Base-by-base conservation (phyloP, 2,797 vertebrate genomes). In the Cichlasoma orientale region DNA sequence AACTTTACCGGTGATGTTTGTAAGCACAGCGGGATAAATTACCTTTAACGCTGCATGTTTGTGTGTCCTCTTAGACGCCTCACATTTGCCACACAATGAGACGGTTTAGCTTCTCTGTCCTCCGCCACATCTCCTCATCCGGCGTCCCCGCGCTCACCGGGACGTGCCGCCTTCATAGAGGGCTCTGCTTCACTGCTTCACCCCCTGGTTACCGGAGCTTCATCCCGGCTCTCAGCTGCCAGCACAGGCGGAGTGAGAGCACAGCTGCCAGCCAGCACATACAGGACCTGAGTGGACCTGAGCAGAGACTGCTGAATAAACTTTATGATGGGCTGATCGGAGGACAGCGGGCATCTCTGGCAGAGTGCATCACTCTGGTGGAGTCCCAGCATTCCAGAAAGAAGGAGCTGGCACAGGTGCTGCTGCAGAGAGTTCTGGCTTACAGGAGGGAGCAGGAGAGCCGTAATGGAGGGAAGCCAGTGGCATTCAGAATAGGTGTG, bases 401-500 rank as follows among this genome's bases (percentile, higher is more conserved):
- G 87, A 98, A 97, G 77, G 95, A 97, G 83, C 85, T 99, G 83
- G 97, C 98, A 1, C 98, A 98, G 92, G 95, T 96, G 79, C 96
- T 99, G 77, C 95, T 99, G 86, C 98, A 99, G 95, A 97, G 95
- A 93, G 96, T 99, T 50, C 90, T 99, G 91, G 92, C 90, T 72
- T 93, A 96, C 93, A 95, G 95, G 92, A 94, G 92, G 91, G 94
- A 97, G 86, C 96, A 96, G 91, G 98, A 99, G 86, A 90, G 82
- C 7, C 86, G 84, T 44, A 97, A 97, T 83, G 95, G 93, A 89
- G 97, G 96, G 87, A 97, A 94, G 68, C 98, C 97, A 0, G 89
- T 96, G 91, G 96, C 98, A 82, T 99, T 99, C 95, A 97, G 98
- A 97, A 95, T 99, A 85, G 98, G 98, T 99, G 92, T 96, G 98